Conservation (phyloP, 2,888 invertebrate species). For the Hyposoter didymator region DNA sequence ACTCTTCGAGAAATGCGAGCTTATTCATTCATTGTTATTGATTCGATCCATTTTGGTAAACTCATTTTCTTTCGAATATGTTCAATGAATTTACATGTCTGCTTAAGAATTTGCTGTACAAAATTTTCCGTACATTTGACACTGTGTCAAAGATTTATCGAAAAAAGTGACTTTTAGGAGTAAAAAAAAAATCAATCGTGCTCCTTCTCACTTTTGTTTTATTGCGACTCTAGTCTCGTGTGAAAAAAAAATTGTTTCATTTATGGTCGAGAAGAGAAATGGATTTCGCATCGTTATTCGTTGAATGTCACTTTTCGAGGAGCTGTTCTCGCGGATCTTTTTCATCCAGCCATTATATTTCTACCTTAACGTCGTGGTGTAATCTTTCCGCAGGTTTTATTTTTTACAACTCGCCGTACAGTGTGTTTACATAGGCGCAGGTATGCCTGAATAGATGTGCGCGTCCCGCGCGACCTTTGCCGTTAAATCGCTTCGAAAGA, state of each 20-base stretch:
- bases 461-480: conserved; percentile 60
- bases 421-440: background rate
- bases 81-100: background rate
- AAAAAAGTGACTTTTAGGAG: background rate
- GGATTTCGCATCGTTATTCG: background rate
- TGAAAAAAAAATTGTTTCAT: conserved; percentile 32
- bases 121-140: background rate
- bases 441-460: conserved; percentile 2
- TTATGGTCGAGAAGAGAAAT: conserved; percentile 18
- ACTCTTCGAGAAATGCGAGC: too few relatives aligned
- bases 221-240: background rate
- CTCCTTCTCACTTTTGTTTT: background rate
- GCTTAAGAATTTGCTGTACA: background rate
- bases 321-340: conserved; percentile 29
- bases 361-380: conserved; percentile 12
- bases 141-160: background rate
- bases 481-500: conserved; percentile 67
- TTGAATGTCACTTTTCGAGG: background rate
- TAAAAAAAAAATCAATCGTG: too few relatives aligned
- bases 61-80: background rate
- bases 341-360: conserved; percentile 37
- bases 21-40: background rate
- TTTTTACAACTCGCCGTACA: conserved; percentile 13
- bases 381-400: conserved; percentile 34
- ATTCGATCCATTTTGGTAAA: background rate